Percentiles rank a stretch among this genome's conserved stretches.
These are phyloP conservation scores for Scomber scombrus DNA, from an alignment of 2,113 vertebrate genomes.

Conservation along the genomic window DNA sequence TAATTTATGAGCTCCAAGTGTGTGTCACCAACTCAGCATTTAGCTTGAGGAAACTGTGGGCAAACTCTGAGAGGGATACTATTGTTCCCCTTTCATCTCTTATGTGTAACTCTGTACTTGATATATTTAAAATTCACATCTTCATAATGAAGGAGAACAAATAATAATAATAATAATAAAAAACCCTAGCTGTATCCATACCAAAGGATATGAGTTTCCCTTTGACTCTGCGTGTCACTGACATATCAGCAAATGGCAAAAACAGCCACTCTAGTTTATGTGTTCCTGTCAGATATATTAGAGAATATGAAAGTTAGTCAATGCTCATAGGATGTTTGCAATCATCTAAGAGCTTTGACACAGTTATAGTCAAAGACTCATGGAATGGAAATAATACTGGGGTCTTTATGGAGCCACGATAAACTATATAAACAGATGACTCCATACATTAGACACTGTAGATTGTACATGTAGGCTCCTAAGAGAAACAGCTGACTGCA, in stretches of 20 bases:
- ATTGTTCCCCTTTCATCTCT: constrained; percentile 71
- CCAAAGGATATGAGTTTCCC: constrained; percentile 22
- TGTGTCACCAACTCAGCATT: constrained; percentile 78
- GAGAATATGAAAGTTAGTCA: neutral
- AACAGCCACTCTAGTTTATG: neutral
- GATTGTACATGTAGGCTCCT: constrained; percentile 35
- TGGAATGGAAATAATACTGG: too few relatives aligned
- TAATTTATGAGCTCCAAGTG: constrained; percentile 71
- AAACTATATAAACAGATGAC: neutral
- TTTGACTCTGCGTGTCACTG: constrained; percentile 17
- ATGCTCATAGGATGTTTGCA: neutral
- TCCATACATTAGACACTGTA: constrained; percentile 30
- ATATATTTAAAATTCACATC: constrained; percentile 62
- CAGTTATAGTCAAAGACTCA: too few relatives aligned
- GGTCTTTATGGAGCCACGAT: too few relatives aligned
- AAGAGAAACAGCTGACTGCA: constrained; percentile 20
- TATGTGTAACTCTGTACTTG: constrained; percentile 44
- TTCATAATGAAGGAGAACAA: constrained; percentile 42
- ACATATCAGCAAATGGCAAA: neutral
- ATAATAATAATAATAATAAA: neutral
- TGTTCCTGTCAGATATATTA: neutral
- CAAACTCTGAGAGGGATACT: constrained; percentile 60
- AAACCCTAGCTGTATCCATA: constrained; percentile 4
- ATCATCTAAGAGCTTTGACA: neutral
- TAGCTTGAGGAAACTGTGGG: constrained; percentile 73